Conservation (phyloP, 2,113 vertebrate genomes). For the Cnemophilus loriae region DNA sequence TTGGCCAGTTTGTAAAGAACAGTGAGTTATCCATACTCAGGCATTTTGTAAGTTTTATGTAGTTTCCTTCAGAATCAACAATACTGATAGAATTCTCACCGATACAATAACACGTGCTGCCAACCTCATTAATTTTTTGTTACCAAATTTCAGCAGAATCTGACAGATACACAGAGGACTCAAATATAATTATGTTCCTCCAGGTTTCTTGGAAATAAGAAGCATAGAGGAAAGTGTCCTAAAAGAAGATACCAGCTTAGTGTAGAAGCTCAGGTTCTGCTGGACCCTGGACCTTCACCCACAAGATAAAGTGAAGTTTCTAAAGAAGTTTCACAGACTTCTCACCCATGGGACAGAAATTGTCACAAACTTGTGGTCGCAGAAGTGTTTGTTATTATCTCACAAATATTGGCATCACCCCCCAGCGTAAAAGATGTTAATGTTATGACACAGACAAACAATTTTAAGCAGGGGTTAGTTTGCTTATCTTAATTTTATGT, state of each 20-base stretch:
- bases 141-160: background rate
- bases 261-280: background rate
- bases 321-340: background rate
- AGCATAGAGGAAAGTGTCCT: background rate
- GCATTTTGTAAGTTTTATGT: fast-evolving
- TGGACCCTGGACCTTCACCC: background rate
- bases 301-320: background rate
- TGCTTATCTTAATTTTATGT: background rate
- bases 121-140: background rate
- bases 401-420: background rate
- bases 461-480: background rate
- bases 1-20: background rate
- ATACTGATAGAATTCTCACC: background rate
- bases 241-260: background rate
- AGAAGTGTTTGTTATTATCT: background rate
- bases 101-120: background rate
- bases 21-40: background rate
- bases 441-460: background rate
- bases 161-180: background rate
- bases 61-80: background rate
- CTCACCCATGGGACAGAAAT: background rate
- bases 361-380: background rate
- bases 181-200: background rate
- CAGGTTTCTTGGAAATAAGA: background rate
- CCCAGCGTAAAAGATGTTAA: background rate